Evolutionary conservation across 2,797 vertebrate species (phyloP), one percentile per base, ranked within the genome.

Genomic region (Takifugu ocellatus): DNA sequence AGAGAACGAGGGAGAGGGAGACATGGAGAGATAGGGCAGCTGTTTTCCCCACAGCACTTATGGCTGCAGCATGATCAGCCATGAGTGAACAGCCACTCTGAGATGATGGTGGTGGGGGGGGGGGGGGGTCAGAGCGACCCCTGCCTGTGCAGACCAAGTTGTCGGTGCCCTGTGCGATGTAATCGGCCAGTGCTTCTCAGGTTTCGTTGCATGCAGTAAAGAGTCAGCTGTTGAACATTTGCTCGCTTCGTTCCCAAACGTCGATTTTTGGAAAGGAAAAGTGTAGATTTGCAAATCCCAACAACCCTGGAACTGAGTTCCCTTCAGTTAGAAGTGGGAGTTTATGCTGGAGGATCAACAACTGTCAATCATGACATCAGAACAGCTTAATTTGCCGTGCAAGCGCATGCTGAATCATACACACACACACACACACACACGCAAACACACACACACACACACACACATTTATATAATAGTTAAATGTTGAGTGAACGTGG

Each of bases 71-170:
- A 14, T 39, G 36, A 39, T 39, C 10, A 39, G 74, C 67, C 84
- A 83, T 63, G 78, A 51, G 68, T 67, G 72, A 81, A 61, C 17
- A 0, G 57, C 51, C 1, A 1, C 27, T 62, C 59, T 61, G 45
- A 51, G 69, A 72, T 24, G 69, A 39, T 21, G 57, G 61, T n/a
- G n/a, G n/a, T n/a, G n/a, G 58, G 25, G 25, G 9, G 74, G 65
- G 39, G 68, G 71, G 78, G 81, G 69, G 72, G 77, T 69, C 66
- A 71, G 72, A 36, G 63, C 76, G 78, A 79, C 73, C 78, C 63
- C 43, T 2, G 49, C 29, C 59, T 51, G 49, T 59, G 54, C 72
- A 75, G 69, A 77, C 68, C 31, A 56, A 54, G 65, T 44, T 16
- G 24, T 54, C 68, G 70, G 49, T 70, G 56, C 63, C 70, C 54